These are phyloP conservation scores for Caerostris extrusa DNA, from an alignment of 1,140 invertebrate genomes.

Conservation along the genomic window DNA sequence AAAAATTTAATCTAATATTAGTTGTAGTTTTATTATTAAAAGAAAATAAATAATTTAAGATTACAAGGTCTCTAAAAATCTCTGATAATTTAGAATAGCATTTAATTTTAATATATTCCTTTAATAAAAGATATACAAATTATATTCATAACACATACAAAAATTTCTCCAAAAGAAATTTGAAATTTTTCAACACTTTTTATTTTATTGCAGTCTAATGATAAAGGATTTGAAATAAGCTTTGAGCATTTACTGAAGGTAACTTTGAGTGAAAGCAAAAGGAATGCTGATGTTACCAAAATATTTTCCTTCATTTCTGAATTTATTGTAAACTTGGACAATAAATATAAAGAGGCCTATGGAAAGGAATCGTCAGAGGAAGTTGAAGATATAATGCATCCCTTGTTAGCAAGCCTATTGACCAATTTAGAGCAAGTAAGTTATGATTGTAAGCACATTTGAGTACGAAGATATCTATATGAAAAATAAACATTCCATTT, in stretches of 20 bases:
- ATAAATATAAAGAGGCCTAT: slow-evolving; percentile 44
- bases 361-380: not conserved
- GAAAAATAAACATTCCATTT: too few species aligned
- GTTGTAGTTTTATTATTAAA: too few species aligned
- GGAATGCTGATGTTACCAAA: slow-evolving; percentile 43
- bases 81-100: too few species aligned
- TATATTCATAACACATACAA: too few species aligned
- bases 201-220: slow-evolving; percentile 44
- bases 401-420: slow-evolving; percentile 49
- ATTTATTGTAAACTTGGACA: slow-evolving; percentile 45
- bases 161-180: too few species aligned
- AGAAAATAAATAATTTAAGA: too few species aligned
- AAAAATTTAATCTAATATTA: too few species aligned
- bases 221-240: slow-evolving; percentile 50
- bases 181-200: too few species aligned
- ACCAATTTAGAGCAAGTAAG: slow-evolving; percentile 29
- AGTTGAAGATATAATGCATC: slow-evolving; percentile 55
- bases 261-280: slow-evolving; percentile 34
- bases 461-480: too few species aligned
- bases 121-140: too few species aligned
- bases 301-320: slow-evolving; percentile 64
- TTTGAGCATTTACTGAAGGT: slow-evolving; percentile 35
- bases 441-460: not conserved
- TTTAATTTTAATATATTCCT: too few species aligned
- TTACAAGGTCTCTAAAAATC: too few species aligned